Conservation (phyloP, 2,113 vertebrate genomes). For the Galbula dea region DNA sequence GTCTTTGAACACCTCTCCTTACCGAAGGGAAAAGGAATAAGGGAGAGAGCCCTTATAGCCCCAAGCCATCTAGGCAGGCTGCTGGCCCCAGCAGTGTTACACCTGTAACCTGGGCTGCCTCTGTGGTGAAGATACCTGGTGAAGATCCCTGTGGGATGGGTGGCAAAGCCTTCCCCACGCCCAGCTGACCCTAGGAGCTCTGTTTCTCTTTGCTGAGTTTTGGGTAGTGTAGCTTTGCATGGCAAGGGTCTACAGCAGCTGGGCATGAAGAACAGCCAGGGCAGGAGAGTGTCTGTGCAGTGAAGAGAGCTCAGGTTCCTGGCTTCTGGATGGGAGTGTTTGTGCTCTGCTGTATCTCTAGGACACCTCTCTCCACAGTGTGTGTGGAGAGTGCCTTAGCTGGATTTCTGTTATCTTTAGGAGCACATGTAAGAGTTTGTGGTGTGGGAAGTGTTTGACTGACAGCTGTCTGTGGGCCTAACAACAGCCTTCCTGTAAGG, state of each 20-base stretch:
- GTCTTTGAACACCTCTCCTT: too few species aligned
- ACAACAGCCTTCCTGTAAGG: rapidly evolving
- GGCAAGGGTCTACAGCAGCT: not conserved
- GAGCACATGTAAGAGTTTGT: rapidly evolving
- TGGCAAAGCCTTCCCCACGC: not conserved
- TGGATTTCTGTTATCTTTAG: not conserved
- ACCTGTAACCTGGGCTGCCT: not conserved
- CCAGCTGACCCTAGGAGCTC: not conserved
- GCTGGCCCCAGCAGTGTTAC: not conserved
- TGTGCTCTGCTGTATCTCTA: rapidly evolving
- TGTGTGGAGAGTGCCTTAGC: rapidly evolving
- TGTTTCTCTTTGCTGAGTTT: not conserved
- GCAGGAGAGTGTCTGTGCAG: rapidly evolving
- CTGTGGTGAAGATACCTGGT: rapidly evolving
- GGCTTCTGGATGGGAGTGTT: not conserved
- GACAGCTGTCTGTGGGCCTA: not conserved
- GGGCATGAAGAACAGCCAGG: not conserved
- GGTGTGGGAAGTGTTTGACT: not conserved
- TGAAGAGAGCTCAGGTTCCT: not conserved
- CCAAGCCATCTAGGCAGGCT: rapidly evolving
- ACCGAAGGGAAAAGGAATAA: too few species aligned
- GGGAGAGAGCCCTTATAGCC: too few species aligned
- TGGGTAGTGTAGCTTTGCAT: rapidly evolving
- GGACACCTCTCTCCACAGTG: rapidly evolving
- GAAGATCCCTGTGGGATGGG: rapidly evolving